phyloP scores from a whole-genome alignment of 2,113 vertebrate species.

The Pachycephala philippinensis region DNA sequence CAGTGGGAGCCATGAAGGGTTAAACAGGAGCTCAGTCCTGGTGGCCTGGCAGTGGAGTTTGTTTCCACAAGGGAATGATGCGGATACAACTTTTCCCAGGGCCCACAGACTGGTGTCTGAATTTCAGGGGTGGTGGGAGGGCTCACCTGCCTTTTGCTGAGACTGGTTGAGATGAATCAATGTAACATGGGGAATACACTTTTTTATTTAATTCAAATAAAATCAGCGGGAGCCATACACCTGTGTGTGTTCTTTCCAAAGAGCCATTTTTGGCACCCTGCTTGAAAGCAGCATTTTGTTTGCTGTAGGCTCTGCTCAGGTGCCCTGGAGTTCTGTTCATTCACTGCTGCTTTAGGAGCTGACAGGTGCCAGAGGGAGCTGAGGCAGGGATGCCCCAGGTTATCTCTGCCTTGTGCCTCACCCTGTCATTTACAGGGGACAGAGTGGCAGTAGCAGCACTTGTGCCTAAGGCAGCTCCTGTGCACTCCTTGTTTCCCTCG shows the following conservation, averaged over 20 bases:
- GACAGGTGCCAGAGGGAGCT: background rate
- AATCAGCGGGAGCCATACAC: constrained; percentile 33
- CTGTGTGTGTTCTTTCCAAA: background rate
- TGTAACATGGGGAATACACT: constrained; percentile 31
- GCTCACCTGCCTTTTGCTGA: constrained; percentile 39
- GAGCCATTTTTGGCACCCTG: background rate
- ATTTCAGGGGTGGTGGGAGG: constrained; percentile 34
- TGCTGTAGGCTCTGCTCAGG: constrained; percentile 6
- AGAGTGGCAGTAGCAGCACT: background rate
- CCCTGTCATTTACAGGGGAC: background rate
- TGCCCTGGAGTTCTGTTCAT: background rate
- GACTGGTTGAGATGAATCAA: constrained; percentile 52
- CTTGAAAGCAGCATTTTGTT: background rate
- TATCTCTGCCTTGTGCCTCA: background rate
- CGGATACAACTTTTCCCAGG: background rate
- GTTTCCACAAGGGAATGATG: background rate
- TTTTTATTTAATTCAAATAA: constrained; percentile 67
- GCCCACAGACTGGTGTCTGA: constrained; percentile 20
- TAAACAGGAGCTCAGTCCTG: background rate
- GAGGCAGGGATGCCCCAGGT: background rate
- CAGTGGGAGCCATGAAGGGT: constrained; percentile 12
- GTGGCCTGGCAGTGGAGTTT: background rate
- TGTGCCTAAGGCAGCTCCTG: background rate
- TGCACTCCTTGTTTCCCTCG: rapidly evolving
- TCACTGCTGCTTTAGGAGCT: constrained; percentile 44